These are phyloP conservation scores for Ameiurus melas DNA, from an alignment of 2,113 vertebrate species.

Conservation along the genomic window DNA sequence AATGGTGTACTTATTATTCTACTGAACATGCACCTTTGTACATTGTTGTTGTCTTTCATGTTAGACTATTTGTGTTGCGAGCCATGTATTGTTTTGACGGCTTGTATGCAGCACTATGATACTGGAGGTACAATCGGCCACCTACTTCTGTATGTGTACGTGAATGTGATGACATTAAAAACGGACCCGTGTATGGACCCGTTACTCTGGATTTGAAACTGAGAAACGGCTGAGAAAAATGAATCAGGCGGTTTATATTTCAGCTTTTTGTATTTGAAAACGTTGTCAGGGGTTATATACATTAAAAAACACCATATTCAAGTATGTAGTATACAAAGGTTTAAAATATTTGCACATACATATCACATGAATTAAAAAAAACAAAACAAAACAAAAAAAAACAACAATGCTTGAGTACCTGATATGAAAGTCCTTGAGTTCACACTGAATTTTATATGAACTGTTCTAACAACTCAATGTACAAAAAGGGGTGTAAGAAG, in stretches of 20 bases:
- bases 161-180: background rate
- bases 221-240: background rate
- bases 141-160: background rate
- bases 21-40: background rate
- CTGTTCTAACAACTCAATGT: conserved; percentile 14
- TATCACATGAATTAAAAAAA: background rate
- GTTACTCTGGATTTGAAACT: background rate
- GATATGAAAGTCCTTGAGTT: conserved; percentile 35
- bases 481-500: conserved; percentile 32
- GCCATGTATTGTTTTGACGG: too few species aligned
- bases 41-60: background rate
- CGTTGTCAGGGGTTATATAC: conserved; percentile 30
- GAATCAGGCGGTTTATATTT: background rate
- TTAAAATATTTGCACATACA: conserved; percentile 14
- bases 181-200: background rate
- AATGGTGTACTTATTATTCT: background rate
- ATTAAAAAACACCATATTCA: conserved; percentile 45
- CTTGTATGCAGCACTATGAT: background rate
- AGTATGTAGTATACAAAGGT: conserved; percentile 44
- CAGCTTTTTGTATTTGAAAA: conserved; percentile 35
- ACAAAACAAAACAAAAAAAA: background rate
- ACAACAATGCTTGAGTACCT: conserved; percentile 46
- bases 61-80: background rate
- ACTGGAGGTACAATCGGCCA: background rate
- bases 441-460: conserved; percentile 17